Conservation (phyloP, 2,888 invertebrate genomes). For the Drepanosiphum platanoidis region DNA sequence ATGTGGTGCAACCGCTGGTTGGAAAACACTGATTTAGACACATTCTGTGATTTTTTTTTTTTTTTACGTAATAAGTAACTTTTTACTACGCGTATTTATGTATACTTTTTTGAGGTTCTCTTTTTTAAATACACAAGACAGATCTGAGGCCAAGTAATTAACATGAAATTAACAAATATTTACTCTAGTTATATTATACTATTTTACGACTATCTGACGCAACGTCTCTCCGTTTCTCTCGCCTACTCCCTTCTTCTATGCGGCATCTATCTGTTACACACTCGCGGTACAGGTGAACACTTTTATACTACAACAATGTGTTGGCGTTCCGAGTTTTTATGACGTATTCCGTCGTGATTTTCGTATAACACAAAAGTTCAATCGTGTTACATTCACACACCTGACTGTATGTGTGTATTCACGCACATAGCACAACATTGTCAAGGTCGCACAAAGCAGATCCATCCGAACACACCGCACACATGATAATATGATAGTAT, state of each 20-base stretch:
- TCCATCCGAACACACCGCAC: not conserved
- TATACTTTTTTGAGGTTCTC: too few relatives aligned
- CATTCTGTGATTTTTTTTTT: too few relatives aligned
- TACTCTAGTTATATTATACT: not conserved
- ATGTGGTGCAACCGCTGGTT: too few relatives aligned
- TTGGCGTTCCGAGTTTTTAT: too few relatives aligned
- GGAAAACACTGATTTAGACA: too few relatives aligned
- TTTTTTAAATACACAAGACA: too few relatives aligned
- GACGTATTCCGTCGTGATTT: not conserved
- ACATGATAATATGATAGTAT: not conserved
- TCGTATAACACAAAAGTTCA: conserved; percentile 6
- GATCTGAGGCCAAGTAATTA: too few relatives aligned
- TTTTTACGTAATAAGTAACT: too few relatives aligned
- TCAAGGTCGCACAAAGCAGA: conserved; percentile 44
- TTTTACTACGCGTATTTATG: too few relatives aligned
- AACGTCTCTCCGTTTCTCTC: not conserved
- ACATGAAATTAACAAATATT: too few relatives aligned
- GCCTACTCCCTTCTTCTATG: not conserved
- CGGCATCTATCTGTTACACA: too few relatives aligned
- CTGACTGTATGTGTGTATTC: not conserved
- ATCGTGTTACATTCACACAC: not conserved
- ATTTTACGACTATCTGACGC: not conserved
- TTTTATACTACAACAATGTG: not conserved
- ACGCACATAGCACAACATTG: conserved; percentile 1
- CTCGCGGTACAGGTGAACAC: too few relatives aligned